phyloP scores from a whole-genome alignment of 2,888 invertebrate species.

The Priapulus caudatus region DNA sequence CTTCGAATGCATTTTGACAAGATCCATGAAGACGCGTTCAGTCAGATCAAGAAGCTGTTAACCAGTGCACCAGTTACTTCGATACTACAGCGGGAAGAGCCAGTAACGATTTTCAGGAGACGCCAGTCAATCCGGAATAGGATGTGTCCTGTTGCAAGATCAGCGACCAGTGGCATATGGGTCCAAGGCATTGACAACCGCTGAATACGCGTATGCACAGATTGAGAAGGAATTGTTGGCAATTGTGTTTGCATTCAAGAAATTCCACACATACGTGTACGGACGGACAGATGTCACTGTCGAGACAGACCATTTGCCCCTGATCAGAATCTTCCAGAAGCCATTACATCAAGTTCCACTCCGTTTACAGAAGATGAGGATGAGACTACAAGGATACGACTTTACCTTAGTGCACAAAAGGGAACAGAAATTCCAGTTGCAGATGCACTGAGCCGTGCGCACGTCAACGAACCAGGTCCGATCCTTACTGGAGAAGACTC shows the following conservation, averaged over 20 bases:
- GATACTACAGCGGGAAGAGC: constrained; percentile 17
- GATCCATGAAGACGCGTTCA: not conserved
- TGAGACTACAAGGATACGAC: constrained; percentile 15
- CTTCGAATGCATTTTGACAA: not conserved
- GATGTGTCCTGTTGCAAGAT: constrained; percentile 1
- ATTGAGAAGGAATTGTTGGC: constrained; percentile 5
- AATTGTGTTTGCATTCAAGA: constrained; percentile 4
- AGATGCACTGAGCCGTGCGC: too few species aligned
- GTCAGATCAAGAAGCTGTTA: constrained; percentile 14
- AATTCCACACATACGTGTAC: too few species aligned
- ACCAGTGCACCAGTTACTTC: constrained; percentile 16
- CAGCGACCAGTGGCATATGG: not conserved
- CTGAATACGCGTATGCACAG: not conserved
- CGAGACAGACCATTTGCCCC: constrained; percentile 9
- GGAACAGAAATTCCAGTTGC: constrained; percentile 16
- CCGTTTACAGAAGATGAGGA: constrained; percentile 14
- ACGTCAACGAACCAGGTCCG: constrained; percentile 11
- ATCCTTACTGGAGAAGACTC: not conserved
- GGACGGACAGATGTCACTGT: constrained; percentile 4
- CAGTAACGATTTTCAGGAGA: not conserved
- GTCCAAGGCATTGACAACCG: not conserved
- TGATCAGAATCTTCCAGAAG: constrained; percentile 14
- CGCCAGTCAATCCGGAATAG: not conserved
- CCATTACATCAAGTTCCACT: constrained; percentile 14
- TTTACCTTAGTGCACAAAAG: constrained; percentile 12